A percentile compares a stretch with the other conserved stretches of the same genome.
Conservation (phyloP, 2,113 vertebrate genomes). For the Osmerus eperlanus region DNA sequence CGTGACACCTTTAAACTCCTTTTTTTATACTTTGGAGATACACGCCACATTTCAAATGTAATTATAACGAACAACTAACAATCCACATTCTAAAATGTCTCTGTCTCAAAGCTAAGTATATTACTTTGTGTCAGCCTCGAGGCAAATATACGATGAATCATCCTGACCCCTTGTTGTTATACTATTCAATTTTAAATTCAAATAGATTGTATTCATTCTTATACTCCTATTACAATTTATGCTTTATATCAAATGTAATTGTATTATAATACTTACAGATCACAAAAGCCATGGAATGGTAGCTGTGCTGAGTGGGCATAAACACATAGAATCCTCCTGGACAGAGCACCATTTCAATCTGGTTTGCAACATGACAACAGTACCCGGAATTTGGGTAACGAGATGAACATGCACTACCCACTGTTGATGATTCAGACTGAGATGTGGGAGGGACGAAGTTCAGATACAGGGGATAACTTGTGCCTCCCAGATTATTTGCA, state of each 20-base stretch:
- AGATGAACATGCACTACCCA: neutral
- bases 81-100: too few species aligned
- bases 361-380: neutral
- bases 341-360: slow-evolving; percentile 23
- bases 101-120: too few species aligned
- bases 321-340: slow-evolving; percentile 49
- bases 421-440: slow-evolving; percentile 1
- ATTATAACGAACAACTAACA: neutral
- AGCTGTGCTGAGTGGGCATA: fast-evolving
- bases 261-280: slow-evolving; percentile 40
- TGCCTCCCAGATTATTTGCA: fast-evolving
- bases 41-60: neutral
- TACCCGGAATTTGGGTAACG: fast-evolving
- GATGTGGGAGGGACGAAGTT: neutral
- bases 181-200: neutral
- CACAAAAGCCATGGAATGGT: fast-evolving
- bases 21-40: neutral
- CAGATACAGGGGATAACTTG: fast-evolving
- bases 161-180: too few species aligned
- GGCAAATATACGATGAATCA: too few species aligned
- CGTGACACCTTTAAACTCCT: neutral
- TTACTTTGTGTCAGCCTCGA: too few species aligned
- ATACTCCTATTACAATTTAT: neutral
- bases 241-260: neutral
- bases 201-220: neutral